Percentiles rank a stretch among this genome's conserved stretches.
phyloP scores from a whole-genome alignment of 1,140 invertebrate genomes.

The Globodera ellingtonae region DNA sequence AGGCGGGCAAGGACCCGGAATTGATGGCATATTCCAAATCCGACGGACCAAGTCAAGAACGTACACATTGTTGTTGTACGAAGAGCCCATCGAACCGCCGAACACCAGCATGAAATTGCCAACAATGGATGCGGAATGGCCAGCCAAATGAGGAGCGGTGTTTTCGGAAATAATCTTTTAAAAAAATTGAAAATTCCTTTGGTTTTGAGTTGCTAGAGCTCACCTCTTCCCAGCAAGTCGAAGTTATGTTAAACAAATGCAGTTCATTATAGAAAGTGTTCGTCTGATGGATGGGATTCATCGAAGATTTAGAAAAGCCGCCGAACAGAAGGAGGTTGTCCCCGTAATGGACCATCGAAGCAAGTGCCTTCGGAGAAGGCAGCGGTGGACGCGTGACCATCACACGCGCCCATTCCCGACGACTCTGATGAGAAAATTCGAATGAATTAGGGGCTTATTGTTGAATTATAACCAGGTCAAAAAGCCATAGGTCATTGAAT shows the following conservation, averaged over 20 bases:
- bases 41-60: slow-evolving; percentile 44
- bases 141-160: slow-evolving; percentile 76
- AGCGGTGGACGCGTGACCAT: slow-evolving; percentile 76
- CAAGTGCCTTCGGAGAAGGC: slow-evolving; percentile 92
- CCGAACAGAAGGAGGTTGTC: slow-evolving; percentile 86
- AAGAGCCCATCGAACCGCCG: slow-evolving; percentile 52
- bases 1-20: slow-evolving; percentile 48
- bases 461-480: slow-evolving; percentile 76
- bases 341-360: slow-evolving; percentile 82
- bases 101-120: slow-evolving; percentile 69
- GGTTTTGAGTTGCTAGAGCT: not conserved
- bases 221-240: slow-evolving; percentile 79
- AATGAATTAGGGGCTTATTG: slow-evolving; percentile 9
- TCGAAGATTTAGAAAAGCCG: slow-evolving; percentile 89
- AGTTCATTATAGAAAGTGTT: slow-evolving; percentile 72
- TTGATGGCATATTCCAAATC: slow-evolving; percentile 48
- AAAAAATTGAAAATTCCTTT: slow-evolving; percentile 62
- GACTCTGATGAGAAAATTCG: slow-evolving; percentile 32
- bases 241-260: slow-evolving; percentile 81
- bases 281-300: slow-evolving; percentile 82
- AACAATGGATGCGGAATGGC: slow-evolving; percentile 86
- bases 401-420: slow-evolving; percentile 43
- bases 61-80: slow-evolving; percentile 54
- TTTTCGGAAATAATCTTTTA: slow-evolving; percentile 48
- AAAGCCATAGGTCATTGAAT: slow-evolving; percentile 93